Base-by-base conservation (phyloP, 2,888 invertebrate species). In the Xestia rhomboidea region DNA sequence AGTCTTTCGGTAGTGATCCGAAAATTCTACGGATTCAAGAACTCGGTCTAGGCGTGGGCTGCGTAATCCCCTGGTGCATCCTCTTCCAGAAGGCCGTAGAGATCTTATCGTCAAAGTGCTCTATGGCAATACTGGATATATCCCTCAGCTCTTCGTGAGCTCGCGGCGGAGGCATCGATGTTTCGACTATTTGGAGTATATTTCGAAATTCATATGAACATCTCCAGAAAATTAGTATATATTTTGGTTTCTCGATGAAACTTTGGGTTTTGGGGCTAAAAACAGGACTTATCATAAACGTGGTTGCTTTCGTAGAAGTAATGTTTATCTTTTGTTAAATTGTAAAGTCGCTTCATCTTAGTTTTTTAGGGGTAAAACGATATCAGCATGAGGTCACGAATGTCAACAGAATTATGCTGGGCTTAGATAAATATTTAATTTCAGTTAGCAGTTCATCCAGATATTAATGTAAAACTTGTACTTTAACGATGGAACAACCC, bases 111-210 rank as follows among this genome's bases (percentile, higher is more conserved):
- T 99, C 99, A 92, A 99, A 99, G 93, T 99, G 99, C 91, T 99
- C 99, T 97, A 99, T 99, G 0, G 99, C 99, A 99, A 99, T 99
- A 81, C 99, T 99, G 54, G 99, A 99, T 82, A 99, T 98, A 89
- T 99, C 99, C 0, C 99, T 96, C 13, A 99, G 92, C 92, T 99
- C 97, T 90, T 99, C 99, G 91, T 98, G 98, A 0, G 98, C 98
- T 1, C 98, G 97, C 0, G 98, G 98, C 11, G 97, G 97, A 0
- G 97, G 97, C 71, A 97, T 97, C 0, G 97, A 96, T 21, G 97
- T 97, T 87, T 98, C 97, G 30, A 99, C 97, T 62, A 98, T 95
- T 34, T 49, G 11, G 18, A 44, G 10, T 18, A 73, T 13, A 54
- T 44, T 34, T 27, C 10, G 18, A 41, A 27, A 30, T 38, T 64